Base-by-base conservation (phyloP, 64 coral and sea anemone genomes). In the Anthopleura sola region DNA sequence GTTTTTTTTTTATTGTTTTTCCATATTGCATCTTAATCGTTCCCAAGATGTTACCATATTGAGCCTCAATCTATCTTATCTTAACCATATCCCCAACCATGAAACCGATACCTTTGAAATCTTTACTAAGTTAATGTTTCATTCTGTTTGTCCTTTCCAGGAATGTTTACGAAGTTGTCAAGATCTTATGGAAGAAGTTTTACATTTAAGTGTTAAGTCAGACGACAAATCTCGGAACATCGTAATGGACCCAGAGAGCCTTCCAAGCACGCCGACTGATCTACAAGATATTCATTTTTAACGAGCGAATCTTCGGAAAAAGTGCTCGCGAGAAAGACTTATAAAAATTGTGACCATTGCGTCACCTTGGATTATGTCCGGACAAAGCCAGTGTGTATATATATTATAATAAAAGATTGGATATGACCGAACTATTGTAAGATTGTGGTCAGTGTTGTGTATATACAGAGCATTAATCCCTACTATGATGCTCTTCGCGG, bases 211-310 rank as follows among this genome's bases (percentile, higher is more conserved):
- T 82, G 84, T 99, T 33, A 98, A 85, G 12, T 37, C 19, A 48
- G 84, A 86, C 20, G 84, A 86, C 20, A 75, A 86, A 55, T 69
- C 69, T 1, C 49, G 75, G 49, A 79, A 57, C 7, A 82, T 62
- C 17, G 92, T 95, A 77, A 21, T 95, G 10, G 92, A 90, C 37
- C 89, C 68, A 44, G 51, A 75, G 33, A 87, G 80, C 23, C 18
- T 87, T 3, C 97, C 97, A 0, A 94, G 89, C 49, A 99, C 97
- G 10, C 97, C 97, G 37, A 99, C 97, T 77, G 97, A 99, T 75
- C 92, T 99, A 44, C 97, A 99, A 75, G 90, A 94, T 85, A 92
- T 99, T 39, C 89, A 99, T 56, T 99, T 99, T 88, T 99, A 86
- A 92, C 85, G 13, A 32, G 29, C n/a, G 31, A 8, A 28, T 31